A percentile compares a stretch with the other conserved stretches of the same genome.
phyloP scores from a whole-genome alignment of 2,888 invertebrate species.

The Meandrusa payeni region DNA sequence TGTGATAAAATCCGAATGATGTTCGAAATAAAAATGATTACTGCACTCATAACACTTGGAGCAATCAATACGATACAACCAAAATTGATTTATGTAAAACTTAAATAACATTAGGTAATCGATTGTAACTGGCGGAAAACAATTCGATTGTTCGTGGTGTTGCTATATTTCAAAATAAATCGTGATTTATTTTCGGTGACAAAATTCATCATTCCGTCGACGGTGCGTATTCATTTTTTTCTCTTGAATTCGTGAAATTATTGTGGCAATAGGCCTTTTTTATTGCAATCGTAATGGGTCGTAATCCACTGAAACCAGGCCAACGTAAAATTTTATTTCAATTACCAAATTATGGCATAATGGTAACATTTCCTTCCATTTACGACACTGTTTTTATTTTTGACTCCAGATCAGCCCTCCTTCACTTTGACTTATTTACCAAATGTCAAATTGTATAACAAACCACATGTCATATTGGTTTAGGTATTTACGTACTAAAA shows the following conservation, averaged over 20 bases:
- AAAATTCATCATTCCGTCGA: conserved; percentile 6
- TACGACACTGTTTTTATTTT: too few relatives aligned
- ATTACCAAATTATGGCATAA: conserved; percentile 17
- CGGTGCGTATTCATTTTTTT: not conserved
- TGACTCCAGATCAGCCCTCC: too few relatives aligned
- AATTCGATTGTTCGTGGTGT: conserved; percentile 2
- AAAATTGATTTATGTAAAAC: not conserved
- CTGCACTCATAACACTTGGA: too few relatives aligned
- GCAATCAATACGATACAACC: not conserved
- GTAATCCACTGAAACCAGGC: conserved; percentile 18
- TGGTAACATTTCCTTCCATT: conserved; percentile 2
- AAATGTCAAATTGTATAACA: too few relatives aligned
- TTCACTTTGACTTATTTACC: too few relatives aligned
- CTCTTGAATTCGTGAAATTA: conserved; percentile 1
- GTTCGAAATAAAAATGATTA: too few relatives aligned
- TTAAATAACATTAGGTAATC: conserved; percentile 10
- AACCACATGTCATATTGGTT: too few relatives aligned
- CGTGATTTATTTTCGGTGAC: conserved; percentile 20
- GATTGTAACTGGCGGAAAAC: not conserved
- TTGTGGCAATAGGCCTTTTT: conserved; percentile 16
- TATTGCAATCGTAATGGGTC: conserved; percentile 6
- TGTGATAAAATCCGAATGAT: too few relatives aligned
- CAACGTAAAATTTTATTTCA: conserved; percentile 13
- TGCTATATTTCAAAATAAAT: conserved; percentile 14
- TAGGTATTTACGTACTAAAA: too few relatives aligned